Percentiles rank a stretch among this genome's conserved stretches.
Evolutionary conservation across 2,113 vertebrate species (phyloP).

Genomic region (Bagarius yarrelli): DNA sequence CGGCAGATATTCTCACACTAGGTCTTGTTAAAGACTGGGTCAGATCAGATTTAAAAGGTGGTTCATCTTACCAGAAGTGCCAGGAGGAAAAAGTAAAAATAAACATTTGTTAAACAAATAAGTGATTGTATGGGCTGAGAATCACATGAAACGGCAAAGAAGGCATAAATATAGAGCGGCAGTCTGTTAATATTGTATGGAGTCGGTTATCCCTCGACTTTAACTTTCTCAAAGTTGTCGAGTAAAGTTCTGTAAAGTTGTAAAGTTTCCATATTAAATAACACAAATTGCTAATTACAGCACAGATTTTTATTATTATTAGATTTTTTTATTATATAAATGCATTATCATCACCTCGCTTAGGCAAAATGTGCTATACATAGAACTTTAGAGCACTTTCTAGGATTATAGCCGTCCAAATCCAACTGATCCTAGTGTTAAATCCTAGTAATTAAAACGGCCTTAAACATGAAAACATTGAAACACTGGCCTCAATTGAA

Average conservation of each 20-base stretch:
- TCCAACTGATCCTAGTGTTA: not conserved
- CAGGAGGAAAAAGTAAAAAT: conserved; percentile 15
- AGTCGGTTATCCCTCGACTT: not conserved
- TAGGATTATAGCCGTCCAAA: not conserved
- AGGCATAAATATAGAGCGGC: not conserved
- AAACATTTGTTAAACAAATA: not conserved
- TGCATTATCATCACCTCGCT: not conserved
- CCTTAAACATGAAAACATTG: not conserved
- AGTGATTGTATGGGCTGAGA: not conserved
- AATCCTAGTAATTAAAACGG: conserved; percentile 7
- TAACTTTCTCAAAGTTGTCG: conserved; percentile 10
- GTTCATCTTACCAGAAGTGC: conserved; percentile 21
- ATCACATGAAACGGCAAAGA: not conserved
- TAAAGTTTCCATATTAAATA: conserved; percentile 28
- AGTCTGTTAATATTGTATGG: conserved; percentile 13
- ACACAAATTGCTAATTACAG: conserved; percentile 25
- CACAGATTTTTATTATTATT: too few species aligned
- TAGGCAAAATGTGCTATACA: not conserved
- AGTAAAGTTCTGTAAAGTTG: too few species aligned
- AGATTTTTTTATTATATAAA: too few species aligned
- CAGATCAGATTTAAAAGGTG: conserved; percentile 40
- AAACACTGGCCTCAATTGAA: not conserved
- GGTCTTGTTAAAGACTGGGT: conserved; percentile 26
- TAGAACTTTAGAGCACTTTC: not conserved
- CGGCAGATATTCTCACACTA: conserved; percentile 39